Evolutionary conservation across 1,140 invertebrate species (phyloP).

Genomic region (Ridgeia piscesae): DNA sequence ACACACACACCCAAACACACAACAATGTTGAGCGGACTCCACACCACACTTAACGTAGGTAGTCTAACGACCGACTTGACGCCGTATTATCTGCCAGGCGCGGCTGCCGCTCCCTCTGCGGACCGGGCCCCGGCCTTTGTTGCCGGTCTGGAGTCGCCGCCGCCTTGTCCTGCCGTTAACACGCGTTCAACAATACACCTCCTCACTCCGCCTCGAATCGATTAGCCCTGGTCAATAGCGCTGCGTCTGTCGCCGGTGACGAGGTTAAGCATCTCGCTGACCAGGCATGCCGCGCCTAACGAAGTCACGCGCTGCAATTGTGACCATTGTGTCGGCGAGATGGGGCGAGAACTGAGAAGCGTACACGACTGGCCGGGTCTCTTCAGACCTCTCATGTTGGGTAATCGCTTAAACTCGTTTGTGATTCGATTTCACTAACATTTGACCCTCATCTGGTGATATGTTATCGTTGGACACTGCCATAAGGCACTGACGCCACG

Average conservation of each 20-base stretch:
- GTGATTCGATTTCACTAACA: background rate
- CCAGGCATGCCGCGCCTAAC: background rate
- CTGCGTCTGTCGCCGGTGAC: background rate
- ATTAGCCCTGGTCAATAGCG: background rate
- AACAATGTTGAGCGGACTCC: too few relatives aligned
- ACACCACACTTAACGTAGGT: background rate
- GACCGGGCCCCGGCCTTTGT: background rate
- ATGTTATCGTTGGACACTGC: background rate
- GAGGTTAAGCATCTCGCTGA: background rate
- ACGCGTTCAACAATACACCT: background rate
- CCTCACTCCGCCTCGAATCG: background rate
- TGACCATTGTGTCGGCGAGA: background rate
- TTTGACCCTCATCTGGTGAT: conserved; percentile 4
- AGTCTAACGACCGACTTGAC: background rate
- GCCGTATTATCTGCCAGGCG: background rate
- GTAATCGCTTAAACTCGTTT: background rate
- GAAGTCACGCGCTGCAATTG: background rate
- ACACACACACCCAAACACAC: background rate
- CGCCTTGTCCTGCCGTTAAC: background rate
- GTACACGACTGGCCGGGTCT: background rate
- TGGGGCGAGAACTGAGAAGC: background rate
- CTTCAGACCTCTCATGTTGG: background rate
- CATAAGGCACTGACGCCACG: background rate
- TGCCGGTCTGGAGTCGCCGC: background rate
- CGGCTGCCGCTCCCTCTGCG: background rate